Percentiles rank a stretch among this genome's conserved stretches.
These are phyloP conservation scores for Morpho deidamia DNA, from an alignment of 2,888 invertebrate genomes.

Conservation along the genomic window DNA sequence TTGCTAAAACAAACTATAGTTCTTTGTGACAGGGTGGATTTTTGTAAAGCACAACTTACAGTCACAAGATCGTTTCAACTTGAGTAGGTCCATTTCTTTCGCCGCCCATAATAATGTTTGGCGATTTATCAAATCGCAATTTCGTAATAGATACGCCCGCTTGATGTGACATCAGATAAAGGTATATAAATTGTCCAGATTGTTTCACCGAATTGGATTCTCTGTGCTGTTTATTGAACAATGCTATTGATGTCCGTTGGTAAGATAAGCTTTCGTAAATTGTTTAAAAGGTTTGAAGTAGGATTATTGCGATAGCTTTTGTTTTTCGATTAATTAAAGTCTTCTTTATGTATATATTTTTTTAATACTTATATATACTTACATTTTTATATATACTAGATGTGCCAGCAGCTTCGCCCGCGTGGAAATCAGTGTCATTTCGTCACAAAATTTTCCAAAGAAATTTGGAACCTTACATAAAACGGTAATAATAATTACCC, in stretches of 20 bases:
- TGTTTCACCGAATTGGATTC: slow-evolving; percentile 21
- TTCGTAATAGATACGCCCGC: slow-evolving; percentile 73
- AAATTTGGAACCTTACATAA: too few relatives aligned
- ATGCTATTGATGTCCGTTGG: slow-evolving; percentile 4
- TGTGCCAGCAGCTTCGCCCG: too few relatives aligned
- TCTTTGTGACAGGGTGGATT: slow-evolving; percentile 34
- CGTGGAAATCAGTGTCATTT: too few relatives aligned
- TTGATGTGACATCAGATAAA: slow-evolving; percentile 64
- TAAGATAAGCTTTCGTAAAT: slow-evolving; percentile 11
- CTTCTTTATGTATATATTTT: too few relatives aligned
- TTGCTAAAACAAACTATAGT: slow-evolving; percentile 35
- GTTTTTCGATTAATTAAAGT: too few relatives aligned
- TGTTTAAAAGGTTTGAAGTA: slow-evolving; percentile 2
- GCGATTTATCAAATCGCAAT: slow-evolving; percentile 77
- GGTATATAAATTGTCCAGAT: slow-evolving; percentile 47
- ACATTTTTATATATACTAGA: too few relatives aligned
- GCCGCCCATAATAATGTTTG: slow-evolving; percentile 73
- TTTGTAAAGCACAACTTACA: slow-evolving; percentile 26
- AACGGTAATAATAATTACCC: not conserved
- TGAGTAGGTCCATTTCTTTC: slow-evolving; percentile 72
- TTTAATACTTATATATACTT: too few relatives aligned
- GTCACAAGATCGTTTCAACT: slow-evolving; percentile 52
- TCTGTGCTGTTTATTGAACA: slow-evolving; percentile 9
- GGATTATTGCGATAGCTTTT: not conserved
- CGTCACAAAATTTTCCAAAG: too few relatives aligned